A percentile compares a stretch with the other conserved stretches of the same genome.
Conservation (phyloP, 2,797 vertebrate species). For the Ptychadena robeensis region DNA sequence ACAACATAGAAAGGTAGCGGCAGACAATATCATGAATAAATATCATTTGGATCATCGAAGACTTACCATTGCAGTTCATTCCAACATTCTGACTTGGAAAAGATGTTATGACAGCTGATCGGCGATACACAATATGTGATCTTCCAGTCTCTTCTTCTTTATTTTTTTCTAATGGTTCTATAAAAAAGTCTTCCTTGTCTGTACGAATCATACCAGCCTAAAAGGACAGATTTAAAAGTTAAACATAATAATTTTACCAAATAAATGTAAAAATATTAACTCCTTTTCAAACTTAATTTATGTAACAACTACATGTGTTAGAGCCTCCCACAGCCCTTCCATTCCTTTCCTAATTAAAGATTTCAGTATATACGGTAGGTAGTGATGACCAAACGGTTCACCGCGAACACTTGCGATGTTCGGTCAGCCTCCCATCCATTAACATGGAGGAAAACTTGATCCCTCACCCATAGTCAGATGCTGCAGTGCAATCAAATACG, state of each 20-base stretch:
- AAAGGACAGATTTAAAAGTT: slow-evolving; percentile 58
- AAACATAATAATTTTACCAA: neutral
- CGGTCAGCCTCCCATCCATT: no score
- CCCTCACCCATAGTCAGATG: no score
- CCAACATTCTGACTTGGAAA: slow-evolving; percentile 69
- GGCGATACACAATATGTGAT: slow-evolving; percentile 92
- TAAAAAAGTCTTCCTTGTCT: slow-evolving; percentile 95
- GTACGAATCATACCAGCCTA: slow-evolving; percentile 97
- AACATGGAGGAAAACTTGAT: no score
- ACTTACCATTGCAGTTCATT: slow-evolving; percentile 86
- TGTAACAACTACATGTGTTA: no score
- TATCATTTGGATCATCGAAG: neutral
- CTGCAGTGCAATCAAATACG: no score
- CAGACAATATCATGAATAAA: neutral
- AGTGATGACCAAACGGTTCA: no score
- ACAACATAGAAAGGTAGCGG: neutral
- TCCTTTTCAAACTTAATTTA: no score
- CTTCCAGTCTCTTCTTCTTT: slow-evolving; percentile 80
- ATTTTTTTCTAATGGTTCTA: slow-evolving; percentile 88
- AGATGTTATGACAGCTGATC: slow-evolving; percentile 79
- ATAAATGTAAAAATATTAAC: no score
- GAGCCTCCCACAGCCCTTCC: no score
- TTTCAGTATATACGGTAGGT: no score
- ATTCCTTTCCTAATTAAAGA: no score
- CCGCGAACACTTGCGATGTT: no score